These are phyloP conservation scores for Crepidodera aurea DNA, from an alignment of 2,888 invertebrate species.

Conservation along the genomic window DNA sequence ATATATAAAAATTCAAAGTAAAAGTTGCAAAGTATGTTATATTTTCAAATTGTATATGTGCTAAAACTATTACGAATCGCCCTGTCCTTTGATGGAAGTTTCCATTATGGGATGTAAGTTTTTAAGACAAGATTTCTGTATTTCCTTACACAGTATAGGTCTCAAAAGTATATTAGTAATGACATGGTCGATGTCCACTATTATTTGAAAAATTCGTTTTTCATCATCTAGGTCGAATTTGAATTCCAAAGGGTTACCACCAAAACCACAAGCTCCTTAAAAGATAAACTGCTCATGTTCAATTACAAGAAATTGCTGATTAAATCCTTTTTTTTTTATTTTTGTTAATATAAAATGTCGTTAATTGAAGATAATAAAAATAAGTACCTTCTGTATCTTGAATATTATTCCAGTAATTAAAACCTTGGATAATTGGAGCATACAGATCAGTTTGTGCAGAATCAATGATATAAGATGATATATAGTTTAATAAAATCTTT, in stretches of 20 bases:
- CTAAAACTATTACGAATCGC: slow-evolving; percentile 19
- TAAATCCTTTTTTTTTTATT: no score
- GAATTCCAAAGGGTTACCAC: slow-evolving; percentile 41
- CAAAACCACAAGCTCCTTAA: slow-evolving; percentile 47
- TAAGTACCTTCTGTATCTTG: slow-evolving; percentile 43
- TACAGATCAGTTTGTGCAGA: slow-evolving; percentile 37
- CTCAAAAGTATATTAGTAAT: slow-evolving; percentile 40
- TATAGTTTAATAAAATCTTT: slow-evolving; percentile 39
- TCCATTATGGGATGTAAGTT: not conserved
- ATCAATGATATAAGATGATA: slow-evolving; percentile 36
- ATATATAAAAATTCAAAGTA: no score
- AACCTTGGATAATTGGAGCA: slow-evolving; percentile 41
- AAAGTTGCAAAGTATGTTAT: no score
- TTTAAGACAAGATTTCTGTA: slow-evolving; percentile 26
- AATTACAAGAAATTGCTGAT: not conserved
- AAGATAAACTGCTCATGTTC: slow-evolving; percentile 11
- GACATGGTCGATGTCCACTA: slow-evolving; percentile 39
- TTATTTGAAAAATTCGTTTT: slow-evolving; percentile 41
- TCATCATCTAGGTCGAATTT: slow-evolving; percentile 43
- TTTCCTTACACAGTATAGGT: slow-evolving; percentile 36
- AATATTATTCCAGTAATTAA: slow-evolving; percentile 41
- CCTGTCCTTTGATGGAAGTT: slow-evolving; percentile 23
- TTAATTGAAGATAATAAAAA: no score
- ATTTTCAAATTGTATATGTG: no score
- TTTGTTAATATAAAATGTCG: no score